Base-by-base conservation (phyloP, 2,113 vertebrate genomes). In the Numida meleagris region DNA sequence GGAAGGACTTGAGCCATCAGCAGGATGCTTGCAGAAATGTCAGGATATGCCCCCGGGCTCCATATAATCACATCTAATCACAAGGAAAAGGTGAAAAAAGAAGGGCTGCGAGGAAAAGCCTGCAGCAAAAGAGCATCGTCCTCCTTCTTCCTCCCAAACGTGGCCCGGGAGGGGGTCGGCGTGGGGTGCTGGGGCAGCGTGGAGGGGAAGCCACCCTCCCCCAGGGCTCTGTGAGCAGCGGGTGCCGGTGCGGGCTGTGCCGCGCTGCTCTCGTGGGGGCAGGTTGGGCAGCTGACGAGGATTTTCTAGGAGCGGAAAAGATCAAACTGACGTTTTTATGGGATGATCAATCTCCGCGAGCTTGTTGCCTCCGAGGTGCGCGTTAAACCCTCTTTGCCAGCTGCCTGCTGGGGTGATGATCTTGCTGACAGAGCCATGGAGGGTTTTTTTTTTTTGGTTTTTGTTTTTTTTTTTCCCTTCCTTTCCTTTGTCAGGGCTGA, bases 361-460 rank as follows among this genome's bases (percentile, higher is more conserved):
- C 87, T 74, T 82, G 83, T 82, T 89, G 77, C 91, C 84, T 82
- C 58, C 82, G 27, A 90, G 90, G 82, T 91, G 86, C 0, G 1
- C 0, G 0, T 73, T 68, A 62, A 94, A 85, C n/a, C 88, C 71
- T 89, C 92, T 90, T 48, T 95, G 77, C 90, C 89, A 90, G 89
- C 92, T 96, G 91, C 86, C 86, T 90, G 70, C 86, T 81, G 82
- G 61, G 85, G 63, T 13, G 83, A 70, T 51, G 81, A 91, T 82
- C 63, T 65, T 34, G 62, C 95, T 94, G 93, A 85, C 78, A 62
- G 84, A 82, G 79, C 55, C 42, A 14, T 3, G 0, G 6, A 76
- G 63, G 45, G 13, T 68, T 90, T 40, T 12, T 50, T 62, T 38
- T 63, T 40, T 20, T 42, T 42, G n/a, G n/a, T 61, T 61, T 36